Percentiles rank a stretch among this genome's conserved stretches.
Evolutionary conservation across 2,888 invertebrate species (phyloP).

Genomic region (Amphipyra berbera): DNA sequence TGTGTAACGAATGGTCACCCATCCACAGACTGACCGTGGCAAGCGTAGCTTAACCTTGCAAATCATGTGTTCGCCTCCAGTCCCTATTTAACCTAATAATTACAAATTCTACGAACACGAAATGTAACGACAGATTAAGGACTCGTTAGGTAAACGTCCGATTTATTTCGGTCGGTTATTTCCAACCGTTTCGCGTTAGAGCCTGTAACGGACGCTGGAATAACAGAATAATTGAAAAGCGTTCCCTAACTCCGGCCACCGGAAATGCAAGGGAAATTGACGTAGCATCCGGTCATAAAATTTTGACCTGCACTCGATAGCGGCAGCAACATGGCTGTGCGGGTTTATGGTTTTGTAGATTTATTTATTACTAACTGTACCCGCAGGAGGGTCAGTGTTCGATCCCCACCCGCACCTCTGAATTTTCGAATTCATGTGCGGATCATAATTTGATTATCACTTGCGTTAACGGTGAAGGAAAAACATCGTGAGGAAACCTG

Average conservation of each 20-base stretch:
- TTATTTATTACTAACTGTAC: not conserved
- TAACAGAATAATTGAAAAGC: constrained; percentile 59
- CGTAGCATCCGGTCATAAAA: constrained; percentile 61
- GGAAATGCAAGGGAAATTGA: constrained; percentile 70
- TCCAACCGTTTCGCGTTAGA: constrained; percentile 10
- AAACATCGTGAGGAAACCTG: too few species aligned
- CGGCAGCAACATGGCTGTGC: not conserved
- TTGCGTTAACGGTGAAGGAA: too few species aligned
- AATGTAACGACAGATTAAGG: not conserved
- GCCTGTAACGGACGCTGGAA: constrained; percentile 22
- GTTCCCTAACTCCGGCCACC: constrained; percentile 37
- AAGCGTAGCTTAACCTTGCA: too few species aligned
- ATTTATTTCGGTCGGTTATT: constrained; percentile 16
- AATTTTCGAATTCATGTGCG: too few species aligned
- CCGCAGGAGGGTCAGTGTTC: too few species aligned
- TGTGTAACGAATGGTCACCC: too few species aligned
- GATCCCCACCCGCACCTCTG: too few species aligned
- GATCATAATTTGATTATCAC: too few species aligned
- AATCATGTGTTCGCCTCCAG: too few species aligned
- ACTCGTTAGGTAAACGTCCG: constrained; percentile 3
- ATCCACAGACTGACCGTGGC: too few species aligned
- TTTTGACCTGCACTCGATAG: constrained; percentile 32
- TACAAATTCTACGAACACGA: not conserved
- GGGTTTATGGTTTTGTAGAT: constrained; percentile 14
- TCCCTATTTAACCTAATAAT: not conserved